Conservation (phyloP, 2,888 invertebrate genomes). For the Campoletis raptor region DNA sequence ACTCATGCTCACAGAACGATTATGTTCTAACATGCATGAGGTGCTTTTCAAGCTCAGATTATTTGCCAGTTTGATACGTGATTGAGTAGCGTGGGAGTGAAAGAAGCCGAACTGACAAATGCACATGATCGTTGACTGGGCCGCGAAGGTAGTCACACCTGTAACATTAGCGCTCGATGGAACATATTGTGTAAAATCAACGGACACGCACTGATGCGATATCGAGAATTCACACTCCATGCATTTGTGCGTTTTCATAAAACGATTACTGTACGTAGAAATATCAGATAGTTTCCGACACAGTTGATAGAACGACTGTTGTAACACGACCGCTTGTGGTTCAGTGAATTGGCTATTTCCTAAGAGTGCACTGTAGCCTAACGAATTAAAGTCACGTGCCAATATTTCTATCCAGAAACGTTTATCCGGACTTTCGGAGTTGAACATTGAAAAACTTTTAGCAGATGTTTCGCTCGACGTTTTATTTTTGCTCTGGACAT, state of each 20-base stretch:
- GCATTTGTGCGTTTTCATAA: constrained; percentile 9
- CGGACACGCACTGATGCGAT: constrained; percentile 1
- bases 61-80: neutral
- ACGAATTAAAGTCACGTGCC: neutral
- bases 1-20: neutral
- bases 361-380: neutral
- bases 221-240: constrained; percentile 14
- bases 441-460: neutral
- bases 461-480: neutral
- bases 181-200: neutral
- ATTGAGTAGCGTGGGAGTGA: neutral
- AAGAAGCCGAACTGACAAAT: constrained; percentile 2
- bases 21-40: neutral
- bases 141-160: neutral
- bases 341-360: neutral
- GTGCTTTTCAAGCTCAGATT: neutral
- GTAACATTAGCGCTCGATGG: neutral
- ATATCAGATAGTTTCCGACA: neutral
- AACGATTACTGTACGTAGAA: neutral
- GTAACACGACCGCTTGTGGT: neutral
- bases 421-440: neutral
- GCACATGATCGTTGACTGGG: neutral
- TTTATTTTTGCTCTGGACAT: neutral
- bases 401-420: neutral
- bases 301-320: constrained; percentile 9